Base-by-base conservation (phyloP, 1,140 invertebrate species). In the Sarcophaga peregrina region DNA sequence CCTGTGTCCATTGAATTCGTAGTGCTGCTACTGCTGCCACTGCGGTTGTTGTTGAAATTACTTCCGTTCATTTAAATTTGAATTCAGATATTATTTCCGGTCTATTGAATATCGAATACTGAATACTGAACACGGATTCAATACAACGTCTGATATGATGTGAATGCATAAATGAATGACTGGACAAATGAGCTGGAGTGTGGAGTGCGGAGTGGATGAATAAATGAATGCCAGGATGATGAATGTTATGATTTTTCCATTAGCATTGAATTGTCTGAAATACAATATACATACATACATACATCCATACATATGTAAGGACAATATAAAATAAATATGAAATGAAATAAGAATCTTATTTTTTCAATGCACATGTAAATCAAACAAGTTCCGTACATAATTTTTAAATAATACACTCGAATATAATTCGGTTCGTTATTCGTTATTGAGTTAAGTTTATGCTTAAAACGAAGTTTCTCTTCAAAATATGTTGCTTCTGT, bases 1-100 rank as follows among this genome's bases (percentile, higher is more conserved):
- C 25, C n/a, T 13, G 4, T 25, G 75, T 78, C 75, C 75, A 52
- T 78, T 20, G n/a, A 52, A 78, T 20, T 52, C n/a, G 50, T 78
- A n/a, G 17, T 78, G 75, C 17, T 72, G 62, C 62, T 37, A 37
- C 62, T 72, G 20, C 48, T 78, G 75, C 48, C 25, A 25, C 73
- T 75, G 73, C 75, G 47, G 75, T 50, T 78, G 75, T 78, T 78
- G 75, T 80, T 48, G 73, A 83, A 83, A 83, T 83, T 83, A 83
- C 78, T 83, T 83, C 83, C 83, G 83, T 83, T 83, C 83, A 83
- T 83, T 83, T 83, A 83, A 83, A 83, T 83, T 83, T 83, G 83
- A 83, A 83, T 83, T 83, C 83, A 83, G 68, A 80, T 81, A 83
- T 83, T 75, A 83, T 83, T 83, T 83, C 83, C 83, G 83, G 83